These are phyloP conservation scores for Tiliacea citrago DNA, from an alignment of 2,888 invertebrate genomes.

Conservation along the genomic window DNA sequence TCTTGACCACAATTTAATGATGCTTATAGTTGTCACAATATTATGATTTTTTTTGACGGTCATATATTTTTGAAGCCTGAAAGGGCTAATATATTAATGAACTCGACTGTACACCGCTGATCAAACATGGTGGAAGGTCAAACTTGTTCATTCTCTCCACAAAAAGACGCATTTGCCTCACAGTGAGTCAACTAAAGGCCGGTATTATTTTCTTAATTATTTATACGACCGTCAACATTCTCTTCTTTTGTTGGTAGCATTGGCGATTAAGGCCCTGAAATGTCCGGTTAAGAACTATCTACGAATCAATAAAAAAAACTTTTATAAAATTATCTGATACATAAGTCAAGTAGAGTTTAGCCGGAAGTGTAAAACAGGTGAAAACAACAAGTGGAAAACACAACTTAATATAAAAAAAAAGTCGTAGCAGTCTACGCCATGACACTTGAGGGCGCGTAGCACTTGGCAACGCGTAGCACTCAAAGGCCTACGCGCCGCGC, in stretches of 20 bases:
- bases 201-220: background rate
- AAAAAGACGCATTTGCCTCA: background rate
- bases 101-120: too few species aligned
- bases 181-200: background rate
- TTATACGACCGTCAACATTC: too few species aligned
- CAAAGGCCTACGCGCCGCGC: conserved; percentile 4
- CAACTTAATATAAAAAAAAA: conserved; percentile 3
- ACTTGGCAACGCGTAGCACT: conserved; percentile 25
- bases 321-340: background rate
- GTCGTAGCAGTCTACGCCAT: conserved; percentile 20
- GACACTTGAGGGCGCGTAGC: conserved; percentile 10
- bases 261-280: too few species aligned
- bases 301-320: background rate
- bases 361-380: background rate
- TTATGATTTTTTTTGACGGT: too few species aligned
- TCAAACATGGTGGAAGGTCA: too few species aligned
- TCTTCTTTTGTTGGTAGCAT: too few species aligned
- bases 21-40: too few species aligned
- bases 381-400: too few species aligned
- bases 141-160: background rate
- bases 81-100: too few species aligned
- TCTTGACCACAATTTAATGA: too few species aligned
- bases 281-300: background rate
- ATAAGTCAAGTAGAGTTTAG: background rate
- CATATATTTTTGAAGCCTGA: too few species aligned